Evolutionary conservation across 2,888 invertebrate species (phyloP), one percentile per base, ranked within the genome.

Genomic region (Spialia ferax): DNA sequence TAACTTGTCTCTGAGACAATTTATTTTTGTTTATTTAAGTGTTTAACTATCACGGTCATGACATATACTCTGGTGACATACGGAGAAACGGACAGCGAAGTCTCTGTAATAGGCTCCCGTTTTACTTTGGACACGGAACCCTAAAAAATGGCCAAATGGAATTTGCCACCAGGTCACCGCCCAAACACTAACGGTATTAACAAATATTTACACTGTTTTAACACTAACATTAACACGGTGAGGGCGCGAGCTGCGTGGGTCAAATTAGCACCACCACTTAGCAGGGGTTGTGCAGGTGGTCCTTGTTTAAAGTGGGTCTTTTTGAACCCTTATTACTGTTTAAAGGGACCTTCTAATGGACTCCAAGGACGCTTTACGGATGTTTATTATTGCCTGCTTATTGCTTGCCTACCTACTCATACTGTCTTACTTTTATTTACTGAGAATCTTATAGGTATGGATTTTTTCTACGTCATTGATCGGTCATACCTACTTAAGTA

Each of bases 231-330:
- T 86, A 86, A 82, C 86, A 69, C 62, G 54, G 60, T 74, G 75
- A 75, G 80, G 84, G 84, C 78, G 80, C 50, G 50, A 18, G 50
- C 75, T 80, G 80, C 79, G 81, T 79, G 76, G 70, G 77, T 73
- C 77, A 74, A 84, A 89, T 91, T 91, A 92, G 88, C 90, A 89
- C 91, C 86, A 84, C 82, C 86, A 84, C 82, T 93, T 93, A 93
- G 86, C 91, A 74, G 77, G 86, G 89, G 84, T 73, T 81, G 84
- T 77, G 88, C 93, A 92, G 91, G 93, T 92, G 93, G 90, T 90
- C 93, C 89, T 89, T 92, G 91, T 92, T 91, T 87, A 82, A 88
- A 83, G 70, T 77, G 75, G 75, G 75, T 74, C 54, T 65, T 63
- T 77, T 72, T 69, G 75, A 74, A 68, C 75, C 65, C 65, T 65